These are phyloP conservation scores for Odocoileus hemionus DNA, from an alignment of 2,113 vertebrate genomes.

Conservation along the genomic window DNA sequence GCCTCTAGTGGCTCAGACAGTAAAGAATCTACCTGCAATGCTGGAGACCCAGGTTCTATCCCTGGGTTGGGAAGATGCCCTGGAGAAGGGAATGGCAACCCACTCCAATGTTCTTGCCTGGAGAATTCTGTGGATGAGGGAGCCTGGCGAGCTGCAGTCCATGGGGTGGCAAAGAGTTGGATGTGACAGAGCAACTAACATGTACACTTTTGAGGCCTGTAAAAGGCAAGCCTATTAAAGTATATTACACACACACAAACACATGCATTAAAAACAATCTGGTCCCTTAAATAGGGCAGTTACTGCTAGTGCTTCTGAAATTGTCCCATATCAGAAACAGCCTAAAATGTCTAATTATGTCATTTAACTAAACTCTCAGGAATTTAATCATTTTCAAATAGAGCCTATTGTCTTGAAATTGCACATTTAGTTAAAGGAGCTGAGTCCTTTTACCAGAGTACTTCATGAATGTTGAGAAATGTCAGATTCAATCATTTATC, in stretches of 20 bases:
- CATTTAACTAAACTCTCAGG: constrained; percentile 10
- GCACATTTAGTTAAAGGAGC: neutral
- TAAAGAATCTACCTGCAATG: neutral
- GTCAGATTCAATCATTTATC: constrained; percentile 59
- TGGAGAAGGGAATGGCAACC: neutral
- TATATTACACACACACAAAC: neutral
- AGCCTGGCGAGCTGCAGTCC: neutral
- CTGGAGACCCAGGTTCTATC: neutral
- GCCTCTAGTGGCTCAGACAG: neutral
- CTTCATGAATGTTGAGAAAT: constrained; percentile 34
- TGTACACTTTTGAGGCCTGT: neutral
- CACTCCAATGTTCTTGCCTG: neutral
- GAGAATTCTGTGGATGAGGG: neutral
- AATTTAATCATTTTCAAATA: constrained; percentile 40
- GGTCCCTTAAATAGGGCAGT: neutral
- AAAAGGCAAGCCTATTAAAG: neutral
- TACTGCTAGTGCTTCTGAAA: constrained; percentile 23
- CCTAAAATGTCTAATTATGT: constrained; percentile 34
- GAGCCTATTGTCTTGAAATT: constrained; percentile 31
- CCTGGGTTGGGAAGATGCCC: neutral
- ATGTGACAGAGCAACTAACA: neutral
- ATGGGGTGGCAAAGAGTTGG: neutral
- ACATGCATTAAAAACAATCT: neutral
- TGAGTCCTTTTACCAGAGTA: constrained; percentile 3
- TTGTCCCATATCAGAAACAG: neutral